Evolutionary conservation across 2,888 invertebrate species (phyloP).

Genomic region (Caenorhabditis imperialis): DNA sequence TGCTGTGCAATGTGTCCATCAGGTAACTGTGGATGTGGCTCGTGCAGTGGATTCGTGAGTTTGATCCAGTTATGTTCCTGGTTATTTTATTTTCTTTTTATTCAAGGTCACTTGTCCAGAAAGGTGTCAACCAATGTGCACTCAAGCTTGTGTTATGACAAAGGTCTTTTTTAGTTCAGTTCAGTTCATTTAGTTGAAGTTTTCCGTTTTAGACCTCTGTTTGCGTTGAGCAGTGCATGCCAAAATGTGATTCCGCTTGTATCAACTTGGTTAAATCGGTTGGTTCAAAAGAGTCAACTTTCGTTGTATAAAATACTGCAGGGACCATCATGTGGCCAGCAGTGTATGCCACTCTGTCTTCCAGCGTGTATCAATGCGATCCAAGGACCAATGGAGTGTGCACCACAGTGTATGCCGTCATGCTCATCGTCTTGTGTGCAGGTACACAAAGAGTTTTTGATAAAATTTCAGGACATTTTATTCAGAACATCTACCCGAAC

Average conservation of each 20-base stretch:
- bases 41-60: conserved; percentile 57
- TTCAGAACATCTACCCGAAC: conserved; percentile 35
- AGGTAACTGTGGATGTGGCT: conserved; percentile 63
- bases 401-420: conserved; percentile 58
- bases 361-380: conserved; percentile 60
- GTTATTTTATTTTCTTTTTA: conserved; percentile 3
- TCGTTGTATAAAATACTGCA: neutral
- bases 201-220: conserved; percentile 28
- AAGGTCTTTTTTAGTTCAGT: conserved; percentile 28
- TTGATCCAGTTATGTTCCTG: neutral
- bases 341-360: conserved; percentile 65
- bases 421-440: conserved; percentile 56
- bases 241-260: conserved; percentile 53
- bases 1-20: conserved; percentile 66
- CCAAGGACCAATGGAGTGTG: conserved; percentile 47
- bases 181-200: conserved; percentile 3
- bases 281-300: neutral
- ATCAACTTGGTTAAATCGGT: conserved; percentile 55
- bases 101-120: conserved; percentile 57
- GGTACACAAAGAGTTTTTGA: conserved; percentile 5
- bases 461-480: no score
- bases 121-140: conserved; percentile 65
- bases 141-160: conserved; percentile 60
- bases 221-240: conserved; percentile 59
- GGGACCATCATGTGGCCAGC: conserved; percentile 51